Percentiles rank a stretch among this genome's conserved stretches.
Conservation (phyloP, 2,797 vertebrate species). For the Acridotheres tristis region DNA sequence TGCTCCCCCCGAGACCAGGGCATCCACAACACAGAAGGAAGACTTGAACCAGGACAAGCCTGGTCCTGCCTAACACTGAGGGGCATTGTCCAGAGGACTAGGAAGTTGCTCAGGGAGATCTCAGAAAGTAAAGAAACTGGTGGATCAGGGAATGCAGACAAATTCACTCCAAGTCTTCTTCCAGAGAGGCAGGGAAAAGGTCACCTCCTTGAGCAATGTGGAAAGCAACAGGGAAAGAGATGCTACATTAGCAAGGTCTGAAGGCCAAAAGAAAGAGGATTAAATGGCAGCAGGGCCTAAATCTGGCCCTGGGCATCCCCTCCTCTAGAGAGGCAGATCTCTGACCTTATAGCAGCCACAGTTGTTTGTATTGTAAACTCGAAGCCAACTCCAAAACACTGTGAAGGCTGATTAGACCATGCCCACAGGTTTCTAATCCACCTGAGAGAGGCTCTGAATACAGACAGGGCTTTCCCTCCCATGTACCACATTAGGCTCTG, state of each 20-base stretch:
- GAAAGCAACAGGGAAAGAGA: background rate
- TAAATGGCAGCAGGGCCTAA: background rate
- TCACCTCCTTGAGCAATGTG: background rate
- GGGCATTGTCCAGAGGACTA: background rate
- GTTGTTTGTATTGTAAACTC: background rate
- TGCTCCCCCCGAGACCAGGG: background rate
- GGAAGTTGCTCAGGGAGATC: constrained; percentile 23
- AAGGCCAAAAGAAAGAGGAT: background rate
- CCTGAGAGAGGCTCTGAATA: background rate
- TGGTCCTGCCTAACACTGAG: background rate
- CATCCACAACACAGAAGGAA: background rate
- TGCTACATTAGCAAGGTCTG: background rate
- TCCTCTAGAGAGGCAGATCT: background rate
- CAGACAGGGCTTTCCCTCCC: background rate
- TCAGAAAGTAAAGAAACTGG: background rate
- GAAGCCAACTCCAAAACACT: background rate
- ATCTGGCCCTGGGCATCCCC: background rate
- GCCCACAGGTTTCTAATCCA: background rate
- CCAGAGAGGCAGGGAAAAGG: background rate
- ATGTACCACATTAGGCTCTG: background rate
- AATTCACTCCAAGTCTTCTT: background rate
- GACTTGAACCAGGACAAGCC: background rate
- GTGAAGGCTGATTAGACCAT: background rate
- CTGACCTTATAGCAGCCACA: background rate
- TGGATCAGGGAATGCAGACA: background rate